Percentiles rank a stretch among this genome's conserved stretches.
These are phyloP conservation scores for Drosophila eugracilis DNA, from an alignment of 1,140 invertebrate genomes.

Conservation along the genomic window DNA sequence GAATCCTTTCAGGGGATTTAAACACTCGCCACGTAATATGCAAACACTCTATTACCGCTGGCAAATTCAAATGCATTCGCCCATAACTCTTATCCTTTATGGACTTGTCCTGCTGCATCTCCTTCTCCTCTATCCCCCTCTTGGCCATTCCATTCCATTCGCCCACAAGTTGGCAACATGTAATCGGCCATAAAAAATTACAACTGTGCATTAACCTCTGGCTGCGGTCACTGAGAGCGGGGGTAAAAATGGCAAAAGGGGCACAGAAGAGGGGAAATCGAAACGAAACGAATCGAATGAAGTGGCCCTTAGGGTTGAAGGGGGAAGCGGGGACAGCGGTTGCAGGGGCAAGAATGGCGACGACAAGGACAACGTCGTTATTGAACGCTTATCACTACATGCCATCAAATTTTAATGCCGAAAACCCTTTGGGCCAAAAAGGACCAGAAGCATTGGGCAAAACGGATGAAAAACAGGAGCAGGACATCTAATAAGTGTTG, in stretches of 20 bases:
- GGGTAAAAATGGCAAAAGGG: not conserved
- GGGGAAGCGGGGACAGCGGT: not conserved
- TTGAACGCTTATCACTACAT: constrained; percentile 81
- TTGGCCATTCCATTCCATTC: constrained; percentile 18
- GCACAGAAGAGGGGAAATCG: constrained; percentile 30
- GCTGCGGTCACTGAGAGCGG: constrained; percentile 45
- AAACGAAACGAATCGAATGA: constrained; percentile 62
- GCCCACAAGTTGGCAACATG: constrained; percentile 72
- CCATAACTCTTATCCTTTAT: constrained; percentile 81
- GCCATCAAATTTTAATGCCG: constrained; percentile 82
- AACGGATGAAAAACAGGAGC: constrained; percentile 10
- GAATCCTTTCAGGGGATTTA: constrained; percentile 26
- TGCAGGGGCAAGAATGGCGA: constrained; percentile 28
- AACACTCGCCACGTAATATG: constrained; percentile 32
- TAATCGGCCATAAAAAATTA: constrained; percentile 82
- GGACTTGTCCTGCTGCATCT: constrained; percentile 37
- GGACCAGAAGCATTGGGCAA: constrained; percentile 21
- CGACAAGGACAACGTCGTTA: constrained; percentile 67
- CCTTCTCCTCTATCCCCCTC: too few species aligned
- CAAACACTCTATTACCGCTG: constrained; percentile 55
- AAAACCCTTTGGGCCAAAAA: constrained; percentile 67
- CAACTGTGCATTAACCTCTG: constrained; percentile 81
- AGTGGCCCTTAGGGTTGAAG: constrained; percentile 12
- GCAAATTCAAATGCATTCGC: constrained; percentile 79
- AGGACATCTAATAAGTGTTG: constrained; percentile 78